phyloP scores from a whole-genome alignment of 2,888 invertebrate species.

The Villa cingulata region DNA sequence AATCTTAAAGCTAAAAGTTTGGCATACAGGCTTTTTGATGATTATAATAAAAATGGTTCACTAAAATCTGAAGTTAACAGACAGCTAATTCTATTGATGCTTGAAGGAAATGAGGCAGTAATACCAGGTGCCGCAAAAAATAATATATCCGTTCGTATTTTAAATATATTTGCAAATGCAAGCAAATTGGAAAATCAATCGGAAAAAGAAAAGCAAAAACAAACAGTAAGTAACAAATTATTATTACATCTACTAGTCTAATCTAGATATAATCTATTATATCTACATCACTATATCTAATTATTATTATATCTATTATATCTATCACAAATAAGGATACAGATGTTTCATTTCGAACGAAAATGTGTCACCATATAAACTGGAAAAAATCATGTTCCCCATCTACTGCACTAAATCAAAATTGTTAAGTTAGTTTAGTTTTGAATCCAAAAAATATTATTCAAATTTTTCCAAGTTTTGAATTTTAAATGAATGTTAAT shows the following conservation, averaged over 20 bases:
- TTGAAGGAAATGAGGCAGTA: constrained; percentile 14
- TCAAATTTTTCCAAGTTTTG: no score
- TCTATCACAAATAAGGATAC: background rate
- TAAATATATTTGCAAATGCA: constrained; percentile 15
- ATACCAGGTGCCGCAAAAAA: constrained; percentile 12
- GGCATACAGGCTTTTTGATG: constrained; percentile 13
- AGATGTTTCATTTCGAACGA: no score
- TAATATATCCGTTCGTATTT: constrained; percentile 12
- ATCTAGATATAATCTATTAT: background rate
- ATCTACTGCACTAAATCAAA: no score
- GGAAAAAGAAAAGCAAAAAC: constrained; percentile 5
- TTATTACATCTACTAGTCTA: background rate
- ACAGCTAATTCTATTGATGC: constrained; percentile 10
- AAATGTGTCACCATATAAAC: no score
- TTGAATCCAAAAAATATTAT: no score
- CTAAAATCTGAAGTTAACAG: constrained; percentile 1
- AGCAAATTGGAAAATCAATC: constrained; percentile 14
- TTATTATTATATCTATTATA: background rate
- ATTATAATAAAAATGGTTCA: no score
- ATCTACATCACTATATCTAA: no score
- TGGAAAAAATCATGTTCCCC: no score
- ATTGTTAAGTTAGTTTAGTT: no score
- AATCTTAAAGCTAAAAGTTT: constrained; percentile 13
- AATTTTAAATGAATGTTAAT: no score
- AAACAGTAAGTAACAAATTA: constrained; percentile 3